Evolutionary conservation across 2,888 invertebrate species (phyloP), one percentile per base, ranked within the genome.

Genomic region (Cinara cedri): DNA sequence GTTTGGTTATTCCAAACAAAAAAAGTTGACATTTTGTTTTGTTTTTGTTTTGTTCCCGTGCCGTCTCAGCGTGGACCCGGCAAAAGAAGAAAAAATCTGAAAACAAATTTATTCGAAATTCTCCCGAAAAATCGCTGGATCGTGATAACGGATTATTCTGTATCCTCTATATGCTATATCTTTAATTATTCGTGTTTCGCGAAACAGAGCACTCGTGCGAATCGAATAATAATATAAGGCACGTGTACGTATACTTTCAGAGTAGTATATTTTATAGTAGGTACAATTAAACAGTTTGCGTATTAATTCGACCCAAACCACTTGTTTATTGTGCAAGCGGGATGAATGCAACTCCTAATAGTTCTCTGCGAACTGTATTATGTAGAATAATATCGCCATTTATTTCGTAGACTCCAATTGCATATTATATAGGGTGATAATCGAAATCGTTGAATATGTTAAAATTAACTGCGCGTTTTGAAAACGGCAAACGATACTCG

Each of bases 221-320:
- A 34, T 34, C 34, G 34, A 34, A 34, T 34, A 34, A 34, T 34
- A 34, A 34, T 34, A 34, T 34, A 34, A n/a, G 34, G 6, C 34
- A 34, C 34, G 34, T 34, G 34, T 26, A n/a, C 10, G 10, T 16
- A 16, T 60, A 26, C 11, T 42, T 63, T 42, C 8, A 19, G 8
- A n/a, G 11, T 19, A 19, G 44, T 63, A 63, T 42, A 63, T 63
- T 63, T 8, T 44, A 42, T 13, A 42, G 42, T 63, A 34, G 34
- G 11, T 9, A 11, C 49, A 49, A 66, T 49, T 34, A 68, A 68
- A 54, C 51, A 10, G n/a, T 34, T 34, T 13, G 21, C 44, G 21
- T 49, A 60, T 26, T 46, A 72, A 72, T 24, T 60, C 72, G n/a
- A 49, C 60, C 24, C 26, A 13, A 44, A 60, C 72, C 72, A 60